Conservation (phyloP, 2,888 invertebrate species). For the Melieria picta region DNA sequence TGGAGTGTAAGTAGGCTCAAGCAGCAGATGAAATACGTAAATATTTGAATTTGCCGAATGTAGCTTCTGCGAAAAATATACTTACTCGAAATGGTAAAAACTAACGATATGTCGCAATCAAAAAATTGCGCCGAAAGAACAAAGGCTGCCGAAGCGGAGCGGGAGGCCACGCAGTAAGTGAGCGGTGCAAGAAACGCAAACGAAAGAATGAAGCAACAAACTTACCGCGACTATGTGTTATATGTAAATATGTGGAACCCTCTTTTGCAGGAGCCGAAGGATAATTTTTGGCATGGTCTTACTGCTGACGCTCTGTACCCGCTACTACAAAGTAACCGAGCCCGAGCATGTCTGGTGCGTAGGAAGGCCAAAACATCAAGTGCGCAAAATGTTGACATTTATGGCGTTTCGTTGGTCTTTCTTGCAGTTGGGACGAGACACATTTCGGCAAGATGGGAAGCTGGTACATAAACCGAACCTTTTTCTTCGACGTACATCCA, state of each 20-base stretch:
- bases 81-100: too few species aligned
- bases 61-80: too few species aligned
- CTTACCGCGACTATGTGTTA: too few species aligned
- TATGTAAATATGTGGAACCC: not conserved
- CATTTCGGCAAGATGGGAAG: conserved; percentile 99
- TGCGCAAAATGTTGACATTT: not conserved
- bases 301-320: conserved; percentile 76
- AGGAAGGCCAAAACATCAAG: not conserved
- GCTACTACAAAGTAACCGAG: conserved; percentile 89
- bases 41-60: too few species aligned
- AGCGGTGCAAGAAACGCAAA: too few species aligned
- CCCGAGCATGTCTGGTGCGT: conserved; percentile 94
- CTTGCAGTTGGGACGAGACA: conserved; percentile 91
- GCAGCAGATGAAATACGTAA: too few species aligned
- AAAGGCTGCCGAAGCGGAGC: too few species aligned
- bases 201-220: too few species aligned
- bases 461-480: conserved; percentile 97
- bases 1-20: too few species aligned
- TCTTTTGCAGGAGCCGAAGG: not conserved
- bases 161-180: too few species aligned
- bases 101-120: too few species aligned
- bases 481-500: conserved; percentile 98
- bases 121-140: too few species aligned
- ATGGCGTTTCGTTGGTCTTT: conserved; percentile 50
- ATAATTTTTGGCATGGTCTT: conserved; percentile 71